Evolutionary conservation across 53 echinoderm and acorn worm species (phyloP).

Genomic region (Apostichopus leukothele): DNA sequence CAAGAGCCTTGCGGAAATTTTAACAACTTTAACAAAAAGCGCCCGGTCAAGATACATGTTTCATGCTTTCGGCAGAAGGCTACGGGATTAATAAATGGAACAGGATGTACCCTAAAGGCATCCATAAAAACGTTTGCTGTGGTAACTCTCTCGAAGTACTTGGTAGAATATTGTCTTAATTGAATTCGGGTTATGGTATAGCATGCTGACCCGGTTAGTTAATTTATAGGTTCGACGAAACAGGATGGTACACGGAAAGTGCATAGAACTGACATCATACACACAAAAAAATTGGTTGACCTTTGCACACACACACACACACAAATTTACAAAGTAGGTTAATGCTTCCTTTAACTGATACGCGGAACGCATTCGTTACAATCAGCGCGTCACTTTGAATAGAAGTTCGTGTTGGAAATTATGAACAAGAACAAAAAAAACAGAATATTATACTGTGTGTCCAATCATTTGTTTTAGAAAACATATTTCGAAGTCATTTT

Average conservation of each 20-base stretch:
- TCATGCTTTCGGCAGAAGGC: neutral
- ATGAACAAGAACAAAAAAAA: no score
- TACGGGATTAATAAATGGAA: slow-evolving; percentile 30
- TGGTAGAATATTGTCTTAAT: neutral
- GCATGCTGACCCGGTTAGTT: neutral
- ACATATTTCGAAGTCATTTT: no score
- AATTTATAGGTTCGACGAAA: neutral
- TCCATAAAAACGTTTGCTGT: slow-evolving; percentile 20
- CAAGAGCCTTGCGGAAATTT: slow-evolving; percentile 7
- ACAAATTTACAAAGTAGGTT: neutral
- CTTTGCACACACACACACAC: neutral
- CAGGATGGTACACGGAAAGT: neutral
- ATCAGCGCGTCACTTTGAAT: no score
- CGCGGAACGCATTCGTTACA: neutral
- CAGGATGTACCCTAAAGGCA: slow-evolving; percentile 39
- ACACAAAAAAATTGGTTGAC: neutral
- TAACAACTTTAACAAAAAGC: neutral
- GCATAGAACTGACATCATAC: neutral
- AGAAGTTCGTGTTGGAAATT: no score
- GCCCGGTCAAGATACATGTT: neutral
- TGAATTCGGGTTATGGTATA: slow-evolving; percentile 11
- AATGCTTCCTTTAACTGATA: neutral
- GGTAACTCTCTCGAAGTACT: neutral
- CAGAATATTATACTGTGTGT: no score
- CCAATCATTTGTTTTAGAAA: no score